Evolutionary conservation across 2,113 vertebrate species (phyloP).

Genomic region (Hydropotes inermis): DNA sequence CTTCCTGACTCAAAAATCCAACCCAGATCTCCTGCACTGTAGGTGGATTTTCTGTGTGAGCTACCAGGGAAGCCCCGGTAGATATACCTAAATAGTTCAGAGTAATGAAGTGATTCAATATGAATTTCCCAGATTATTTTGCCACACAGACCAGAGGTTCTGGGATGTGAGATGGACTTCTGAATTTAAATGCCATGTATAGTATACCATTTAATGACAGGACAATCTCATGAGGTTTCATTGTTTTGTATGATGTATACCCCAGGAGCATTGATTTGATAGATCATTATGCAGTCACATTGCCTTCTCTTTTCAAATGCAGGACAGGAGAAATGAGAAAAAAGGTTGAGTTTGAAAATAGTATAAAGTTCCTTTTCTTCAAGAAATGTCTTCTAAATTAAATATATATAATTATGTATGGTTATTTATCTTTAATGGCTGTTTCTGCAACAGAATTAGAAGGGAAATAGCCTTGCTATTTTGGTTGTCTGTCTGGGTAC

Average conservation of each 20-base stretch:
- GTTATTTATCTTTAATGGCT: slow-evolving; percentile 49
- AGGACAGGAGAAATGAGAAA: not conserved
- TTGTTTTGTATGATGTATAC: not conserved
- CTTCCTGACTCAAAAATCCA: not conserved
- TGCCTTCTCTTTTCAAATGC: not conserved
- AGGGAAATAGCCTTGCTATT: not conserved
- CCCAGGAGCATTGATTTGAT: not conserved
- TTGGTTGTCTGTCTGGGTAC: slow-evolving; percentile 58
- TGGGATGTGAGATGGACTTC: not conserved
- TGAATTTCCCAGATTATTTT: slow-evolving; percentile 14
- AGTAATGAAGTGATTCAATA: not conserved
- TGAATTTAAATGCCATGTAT: not conserved
- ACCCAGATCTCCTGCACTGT: not conserved
- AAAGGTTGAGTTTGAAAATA: slow-evolving; percentile 30
- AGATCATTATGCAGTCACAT: slow-evolving; percentile 11
- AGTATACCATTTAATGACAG: not conserved
- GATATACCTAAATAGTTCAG: not conserved
- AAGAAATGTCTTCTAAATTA: slow-evolving; percentile 45
- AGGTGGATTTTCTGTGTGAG: not conserved
- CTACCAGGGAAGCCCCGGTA: not conserved
- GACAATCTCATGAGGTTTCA: not conserved
- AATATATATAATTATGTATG: slow-evolving; percentile 27
- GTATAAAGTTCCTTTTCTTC: not conserved
- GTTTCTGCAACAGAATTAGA: slow-evolving; percentile 52
- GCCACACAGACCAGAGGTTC: not conserved